A percentile compares a stretch with the other conserved stretches of the same genome.
Conservation (phyloP, 2,888 invertebrate species). For the Formica aserva region DNA sequence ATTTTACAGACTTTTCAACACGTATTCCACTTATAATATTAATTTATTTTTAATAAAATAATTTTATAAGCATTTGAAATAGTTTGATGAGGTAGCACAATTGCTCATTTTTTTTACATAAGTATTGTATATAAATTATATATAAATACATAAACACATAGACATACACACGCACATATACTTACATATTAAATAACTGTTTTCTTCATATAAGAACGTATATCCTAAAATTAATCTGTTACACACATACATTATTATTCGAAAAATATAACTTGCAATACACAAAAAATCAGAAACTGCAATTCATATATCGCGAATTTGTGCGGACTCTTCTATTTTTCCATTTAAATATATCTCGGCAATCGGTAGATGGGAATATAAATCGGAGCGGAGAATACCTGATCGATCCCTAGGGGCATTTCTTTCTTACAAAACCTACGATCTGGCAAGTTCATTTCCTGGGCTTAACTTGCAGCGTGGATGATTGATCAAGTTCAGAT, state of each 20-base stretch:
- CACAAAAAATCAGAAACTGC: not conserved
- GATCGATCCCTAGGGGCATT: slow-evolving; percentile 48
- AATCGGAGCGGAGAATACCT: slow-evolving; percentile 3
- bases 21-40: not conserved
- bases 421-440: slow-evolving; percentile 42
- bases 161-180: not conserved
- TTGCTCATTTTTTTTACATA: not conserved
- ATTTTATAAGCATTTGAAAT: not conserved
- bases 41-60: not conserved
- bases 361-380: slow-evolving; percentile 1
- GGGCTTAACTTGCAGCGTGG: slow-evolving; percentile 43
- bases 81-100: not conserved
- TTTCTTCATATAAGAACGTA: not conserved
- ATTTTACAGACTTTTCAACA: not conserved
- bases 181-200: not conserved
- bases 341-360: slow-evolving; percentile 45
- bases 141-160: not conserved
- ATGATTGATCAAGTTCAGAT: slow-evolving; percentile 58
- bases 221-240: not conserved
- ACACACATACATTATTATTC: not conserved
- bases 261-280: slow-evolving; percentile 1
- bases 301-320: not conserved
- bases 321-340: slow-evolving; percentile 16
- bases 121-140: not conserved
- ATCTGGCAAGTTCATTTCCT: slow-evolving; percentile 58